Conservation (phyloP, 2,888 invertebrate species). For the Chrysolina oricalcia region DNA sequence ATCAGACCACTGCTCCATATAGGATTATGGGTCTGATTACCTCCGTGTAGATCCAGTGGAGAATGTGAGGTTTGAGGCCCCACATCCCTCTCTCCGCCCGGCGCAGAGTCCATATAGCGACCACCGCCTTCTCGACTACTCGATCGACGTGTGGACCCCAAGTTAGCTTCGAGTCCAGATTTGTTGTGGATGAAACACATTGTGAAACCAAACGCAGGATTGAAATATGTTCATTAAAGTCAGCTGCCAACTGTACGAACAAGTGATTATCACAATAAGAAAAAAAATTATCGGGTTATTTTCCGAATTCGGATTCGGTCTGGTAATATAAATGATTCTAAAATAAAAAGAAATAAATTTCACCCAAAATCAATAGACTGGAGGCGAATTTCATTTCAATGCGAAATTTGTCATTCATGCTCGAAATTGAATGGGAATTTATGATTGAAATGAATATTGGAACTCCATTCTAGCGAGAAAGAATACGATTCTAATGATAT, state of each 20-base stretch:
- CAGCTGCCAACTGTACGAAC: neutral
- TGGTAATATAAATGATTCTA: constrained; percentile 53
- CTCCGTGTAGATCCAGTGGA: too few species aligned
- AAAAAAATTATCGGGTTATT: constrained; percentile 38
- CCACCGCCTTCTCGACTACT: too few species aligned
- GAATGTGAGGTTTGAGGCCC: too few species aligned
- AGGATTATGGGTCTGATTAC: too few species aligned
- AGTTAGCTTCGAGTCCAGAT: too few species aligned
- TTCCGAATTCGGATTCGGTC: constrained; percentile 44
- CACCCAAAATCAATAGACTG: constrained; percentile 68
- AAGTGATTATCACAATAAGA: constrained; percentile 25
- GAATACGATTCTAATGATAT: constrained; percentile 68
- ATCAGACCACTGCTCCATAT: too few species aligned
- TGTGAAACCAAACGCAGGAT: too few species aligned
- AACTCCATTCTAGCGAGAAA: constrained; percentile 63
- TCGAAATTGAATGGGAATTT: constrained; percentile 72
- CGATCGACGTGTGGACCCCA: too few species aligned
- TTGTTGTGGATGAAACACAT: too few species aligned
- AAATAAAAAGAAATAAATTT: constrained; percentile 63
- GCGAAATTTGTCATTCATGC: constrained; percentile 72
- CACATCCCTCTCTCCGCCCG: too few species aligned
- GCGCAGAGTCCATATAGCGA: too few species aligned
- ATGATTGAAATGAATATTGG: constrained; percentile 71
- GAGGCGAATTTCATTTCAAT: constrained; percentile 72
- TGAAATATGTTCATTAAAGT: too few species aligned